Evolutionary conservation across 2,797 vertebrate species (phyloP).

Genomic region (Trichosurus vulpecula): DNA sequence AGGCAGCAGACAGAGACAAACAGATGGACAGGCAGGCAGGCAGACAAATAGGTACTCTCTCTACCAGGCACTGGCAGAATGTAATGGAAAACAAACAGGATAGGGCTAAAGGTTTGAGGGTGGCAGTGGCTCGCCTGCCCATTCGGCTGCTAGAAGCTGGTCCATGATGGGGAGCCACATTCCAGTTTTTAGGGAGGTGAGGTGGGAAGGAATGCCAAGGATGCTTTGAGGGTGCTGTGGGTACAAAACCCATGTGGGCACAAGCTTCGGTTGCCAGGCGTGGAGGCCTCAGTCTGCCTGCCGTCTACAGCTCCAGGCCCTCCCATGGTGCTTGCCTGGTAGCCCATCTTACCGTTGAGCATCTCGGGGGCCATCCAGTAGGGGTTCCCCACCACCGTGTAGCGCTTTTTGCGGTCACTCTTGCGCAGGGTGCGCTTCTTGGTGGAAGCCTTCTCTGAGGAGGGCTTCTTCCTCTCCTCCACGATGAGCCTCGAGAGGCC

Average conservation of each 20-base stretch:
- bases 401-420: constrained; percentile 93
- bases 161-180: neutral
- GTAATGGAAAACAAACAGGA: neutral
- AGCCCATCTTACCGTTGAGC: constrained; percentile 90
- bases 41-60: no score
- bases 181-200: neutral
- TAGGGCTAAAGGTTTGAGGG: neutral
- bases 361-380: constrained; percentile 99
- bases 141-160: no score
- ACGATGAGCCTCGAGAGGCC: constrained; percentile 93
- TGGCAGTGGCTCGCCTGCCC: neutral
- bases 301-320: neutral
- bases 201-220: neutral
- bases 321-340: neutral
- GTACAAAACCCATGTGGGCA: neutral
- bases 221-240: no score
- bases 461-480: constrained; percentile 91
- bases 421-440: constrained; percentile 92
- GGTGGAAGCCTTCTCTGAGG: constrained; percentile 87
- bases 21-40: no score
- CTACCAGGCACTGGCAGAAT: neutral
- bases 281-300: neutral
- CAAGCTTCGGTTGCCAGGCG: no score
- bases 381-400: constrained; percentile 96
- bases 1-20: no score